Percentiles rank a stretch among this genome's conserved stretches.
These are phyloP conservation scores for Garrulus glandarius DNA, from an alignment of 2,797 vertebrate species.

Conservation along the genomic window DNA sequence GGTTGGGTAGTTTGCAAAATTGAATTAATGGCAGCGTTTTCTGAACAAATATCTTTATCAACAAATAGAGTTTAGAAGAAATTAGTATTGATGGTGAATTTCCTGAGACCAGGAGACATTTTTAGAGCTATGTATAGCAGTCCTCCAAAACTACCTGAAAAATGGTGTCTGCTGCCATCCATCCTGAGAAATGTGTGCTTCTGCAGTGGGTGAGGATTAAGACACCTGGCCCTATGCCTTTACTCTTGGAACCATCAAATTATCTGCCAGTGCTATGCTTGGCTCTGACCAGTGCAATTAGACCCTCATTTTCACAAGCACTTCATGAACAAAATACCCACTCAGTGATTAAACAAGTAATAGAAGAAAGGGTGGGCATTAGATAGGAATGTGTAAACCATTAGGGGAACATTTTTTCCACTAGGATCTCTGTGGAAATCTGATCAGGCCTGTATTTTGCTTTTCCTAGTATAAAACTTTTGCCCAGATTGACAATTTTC, in stretches of 20 bases:
- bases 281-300: conserved; percentile 56
- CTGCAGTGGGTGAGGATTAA: conserved; percentile 54
- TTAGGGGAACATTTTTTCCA: conserved; percentile 74
- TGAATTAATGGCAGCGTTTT: not conserved
- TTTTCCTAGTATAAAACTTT: conserved; percentile 75
- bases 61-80: not conserved
- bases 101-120: not conserved
- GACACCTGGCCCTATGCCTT: conserved; percentile 47
- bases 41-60: not conserved
- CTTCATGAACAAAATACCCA: conserved; percentile 61
- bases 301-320: conserved; percentile 60
- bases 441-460: conserved; percentile 71
- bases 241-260: conserved; percentile 59
- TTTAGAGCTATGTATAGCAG: not conserved
- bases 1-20: not conserved
- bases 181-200: conserved; percentile 30
- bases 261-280: conserved; percentile 66
- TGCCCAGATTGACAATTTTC: conserved; percentile 72
- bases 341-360: conserved; percentile 56
- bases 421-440: conserved; percentile 74
- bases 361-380: conserved; percentile 70
- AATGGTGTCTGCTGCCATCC: conserved; percentile 44
- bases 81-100: not conserved
- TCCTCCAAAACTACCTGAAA: not conserved
- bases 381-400: conserved; percentile 76